Base-by-base conservation (phyloP, 2,797 vertebrate species). In the Catostomus latipinnis region DNA sequence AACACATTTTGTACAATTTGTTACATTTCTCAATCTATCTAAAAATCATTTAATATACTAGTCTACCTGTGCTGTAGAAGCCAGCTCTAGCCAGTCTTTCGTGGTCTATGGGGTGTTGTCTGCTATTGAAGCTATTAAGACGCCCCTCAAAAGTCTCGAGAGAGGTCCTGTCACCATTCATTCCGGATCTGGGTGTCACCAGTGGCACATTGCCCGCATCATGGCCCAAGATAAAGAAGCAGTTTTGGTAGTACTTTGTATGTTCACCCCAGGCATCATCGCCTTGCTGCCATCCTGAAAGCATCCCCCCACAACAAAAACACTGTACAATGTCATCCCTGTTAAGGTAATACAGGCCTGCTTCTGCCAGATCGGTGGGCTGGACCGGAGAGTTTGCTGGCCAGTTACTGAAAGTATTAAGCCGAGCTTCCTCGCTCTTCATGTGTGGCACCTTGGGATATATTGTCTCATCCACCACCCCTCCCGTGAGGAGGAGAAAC, bases 191-290 rank as follows among this genome's bases (percentile, higher is more conserved):
- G 1, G 57, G 75, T 22, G 71, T 67, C 6, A 63, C 14, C 18
- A 88, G 88, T 0, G 93, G 93, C 57, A 93, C 61, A 85, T 98
- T 98, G 52, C 95, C 94, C 85, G 96, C 91, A 76, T 97, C 95
- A 6, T 93, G 93, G 0, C 97, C 98, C 71, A 97, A 90, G 84
- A 98, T 94, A 88, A 97, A 99, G 83, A 95, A 93, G 87, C 98
- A 99, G 83, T 91, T 88, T 1, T 94, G 88, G 81, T 92, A 98
- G 90, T 96, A 92, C 71, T 90, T 95, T 85, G 71, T 85, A 81
- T 99, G 97, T 81, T 99, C 97, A 46, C 83, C 91, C 97, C 96
- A 98, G 6, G 96, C 92, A 0, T 84, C 88, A 87, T 99, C 98
- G 16, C 89, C 88, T 0, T 89, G 84, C 82, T 97, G 96, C 98